phyloP scores from a whole-genome alignment of 2,113 vertebrate genomes.

The Pollimyrus isidori region DNA sequence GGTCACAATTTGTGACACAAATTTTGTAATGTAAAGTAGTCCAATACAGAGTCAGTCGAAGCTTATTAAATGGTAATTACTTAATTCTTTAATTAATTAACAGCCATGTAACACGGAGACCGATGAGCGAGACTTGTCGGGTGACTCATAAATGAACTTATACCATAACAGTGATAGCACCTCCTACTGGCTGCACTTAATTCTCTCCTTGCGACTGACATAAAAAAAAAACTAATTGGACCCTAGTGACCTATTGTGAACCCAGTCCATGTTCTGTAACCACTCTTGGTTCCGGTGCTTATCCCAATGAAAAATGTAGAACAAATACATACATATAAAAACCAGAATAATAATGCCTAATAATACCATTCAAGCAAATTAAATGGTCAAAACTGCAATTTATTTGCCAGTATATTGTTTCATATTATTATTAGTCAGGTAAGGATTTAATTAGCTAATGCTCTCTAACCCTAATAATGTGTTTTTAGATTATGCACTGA shows the following conservation, averaged over 20 bases:
- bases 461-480: background rate
- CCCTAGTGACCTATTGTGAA: background rate
- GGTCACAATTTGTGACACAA: background rate
- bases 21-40: background rate
- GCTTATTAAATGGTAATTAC: background rate
- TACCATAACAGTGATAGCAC: background rate
- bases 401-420: background rate
- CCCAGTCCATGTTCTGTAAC: background rate
- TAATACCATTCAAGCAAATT: background rate
- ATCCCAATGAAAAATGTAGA: background rate
- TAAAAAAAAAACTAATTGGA: background rate
- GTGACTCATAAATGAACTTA: background rate
- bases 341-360: background rate
- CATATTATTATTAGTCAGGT: background rate
- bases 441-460: background rate
- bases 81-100: background rate
- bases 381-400: background rate
- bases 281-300: background rate
- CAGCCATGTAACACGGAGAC: background rate
- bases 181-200: background rate
- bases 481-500: constrained; percentile 1
- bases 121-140: background rate
- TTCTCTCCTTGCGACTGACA: background rate
- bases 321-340: background rate
- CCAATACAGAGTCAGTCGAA: background rate